Evolutionary conservation across 2,797 vertebrate species (phyloP), one percentile per base, ranked within the genome.

Genomic region (Eremophila alpestris): DNA sequence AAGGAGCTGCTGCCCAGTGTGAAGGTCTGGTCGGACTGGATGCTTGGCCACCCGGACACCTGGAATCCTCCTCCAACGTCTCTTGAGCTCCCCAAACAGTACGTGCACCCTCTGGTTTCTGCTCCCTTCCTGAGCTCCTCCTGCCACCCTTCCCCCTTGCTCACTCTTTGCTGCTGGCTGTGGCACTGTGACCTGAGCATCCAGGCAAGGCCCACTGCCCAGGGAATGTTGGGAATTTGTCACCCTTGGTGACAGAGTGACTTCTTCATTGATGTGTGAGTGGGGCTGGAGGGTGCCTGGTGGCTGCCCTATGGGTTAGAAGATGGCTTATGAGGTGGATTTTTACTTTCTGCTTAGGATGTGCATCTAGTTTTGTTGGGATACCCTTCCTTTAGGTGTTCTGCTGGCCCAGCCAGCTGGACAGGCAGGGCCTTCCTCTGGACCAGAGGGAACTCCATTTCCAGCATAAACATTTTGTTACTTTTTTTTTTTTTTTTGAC

Each of bases 21-120:
- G 95, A 99, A 99, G 96, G 98, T 99, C 69, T 99, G 99, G 99
- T 99, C 99, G 3, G 99, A 99, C 96, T 99, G 99, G 99, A 99
- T 99, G 99, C 98, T 99, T 38, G 99, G 99, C 60, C 99, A 99
- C 92, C 99, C 99, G 4, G 98, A 99, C 64, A 98, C 99, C 94
- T 99, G 99, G 99, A 99, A 99, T 94, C 99, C 99, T 74, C 99
- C 99, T 22, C 99, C 99, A 2, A 98, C 97, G 40, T 97, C 97
- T 83, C 97, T 99, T 8, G 97, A 97, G 88, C 96, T 98, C 70
- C 97, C 98, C 81, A 97, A 96, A 82, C 95, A 97, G 98, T 98
- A 97, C 82, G 98, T 98, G 67, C 43, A 40, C 59, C 68, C 64
- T 95, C 54, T 90, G 83, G 11, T 85, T 86, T 64, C 80, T 10